Conservation (phyloP, 2,113 vertebrate genomes). For the Larimichthys polyactis region DNA sequence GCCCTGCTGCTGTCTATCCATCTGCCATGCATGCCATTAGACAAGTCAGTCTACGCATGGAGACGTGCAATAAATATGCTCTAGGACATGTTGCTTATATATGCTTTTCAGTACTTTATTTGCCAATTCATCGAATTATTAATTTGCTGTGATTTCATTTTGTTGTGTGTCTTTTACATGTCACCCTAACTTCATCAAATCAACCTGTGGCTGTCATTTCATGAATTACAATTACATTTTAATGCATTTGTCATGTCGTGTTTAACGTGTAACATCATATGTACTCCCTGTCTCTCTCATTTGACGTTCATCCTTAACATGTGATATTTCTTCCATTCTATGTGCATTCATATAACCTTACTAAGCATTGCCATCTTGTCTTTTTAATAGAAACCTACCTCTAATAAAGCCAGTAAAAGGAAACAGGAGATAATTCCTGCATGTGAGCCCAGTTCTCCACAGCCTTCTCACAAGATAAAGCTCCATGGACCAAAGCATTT, state of each 20-base stretch:
- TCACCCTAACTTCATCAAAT: slow-evolving; percentile 14
- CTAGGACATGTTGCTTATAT: not conserved
- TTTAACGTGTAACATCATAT: slow-evolving; percentile 23
- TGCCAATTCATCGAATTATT: slow-evolving; percentile 3
- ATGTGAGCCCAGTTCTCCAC: slow-evolving; percentile 66
- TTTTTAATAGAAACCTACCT: slow-evolving; percentile 79
- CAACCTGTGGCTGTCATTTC: not conserved
- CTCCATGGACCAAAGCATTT: slow-evolving; percentile 80
- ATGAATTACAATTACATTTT: not conserved
- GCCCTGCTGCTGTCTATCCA: slow-evolving; percentile 63
- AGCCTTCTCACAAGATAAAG: slow-evolving; percentile 70
- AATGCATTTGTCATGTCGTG: not conserved
- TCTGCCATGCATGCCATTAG: slow-evolving; percentile 62
- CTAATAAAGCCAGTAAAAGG: slow-evolving; percentile 78
- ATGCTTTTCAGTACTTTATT: not conserved
- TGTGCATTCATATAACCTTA: slow-evolving; percentile 54
- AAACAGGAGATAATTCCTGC: slow-evolving; percentile 71
- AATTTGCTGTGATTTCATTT: slow-evolving; percentile 11
- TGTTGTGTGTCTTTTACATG: slow-evolving; percentile 10
- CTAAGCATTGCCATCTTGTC: slow-evolving; percentile 76
- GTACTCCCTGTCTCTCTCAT: not conserved
- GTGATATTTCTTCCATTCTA: slow-evolving; percentile 29
- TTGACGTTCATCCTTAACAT: slow-evolving; percentile 24
- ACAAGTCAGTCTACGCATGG: slow-evolving; percentile 25
- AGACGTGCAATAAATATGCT: slow-evolving; percentile 35